Conservation (phyloP, 1,140 invertebrate species). For the Caenorhabditis remanei region DNA sequence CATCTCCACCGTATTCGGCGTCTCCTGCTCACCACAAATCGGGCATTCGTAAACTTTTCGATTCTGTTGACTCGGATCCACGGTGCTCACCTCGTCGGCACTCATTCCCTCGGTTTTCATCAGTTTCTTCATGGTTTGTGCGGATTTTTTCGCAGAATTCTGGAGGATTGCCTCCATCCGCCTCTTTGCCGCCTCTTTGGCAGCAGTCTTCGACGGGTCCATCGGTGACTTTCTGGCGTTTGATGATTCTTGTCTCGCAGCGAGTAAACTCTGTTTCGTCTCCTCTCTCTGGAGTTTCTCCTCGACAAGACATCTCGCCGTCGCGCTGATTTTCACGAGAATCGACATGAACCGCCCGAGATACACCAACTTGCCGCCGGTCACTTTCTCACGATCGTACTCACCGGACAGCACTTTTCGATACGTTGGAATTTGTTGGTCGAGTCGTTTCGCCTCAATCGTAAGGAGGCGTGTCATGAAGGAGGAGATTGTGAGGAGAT, state of each 20-base stretch:
- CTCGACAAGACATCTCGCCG: not conserved
- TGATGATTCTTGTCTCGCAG: not conserved
- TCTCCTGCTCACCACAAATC: slow-evolving; percentile 60
- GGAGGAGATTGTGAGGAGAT: not conserved
- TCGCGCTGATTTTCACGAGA: not conserved
- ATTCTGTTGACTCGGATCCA: slow-evolving; percentile 57
- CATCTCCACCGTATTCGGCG: slow-evolving; percentile 52
- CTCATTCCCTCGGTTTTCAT: slow-evolving; percentile 58
- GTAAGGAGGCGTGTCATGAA: slow-evolving; percentile 1
- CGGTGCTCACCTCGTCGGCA: slow-evolving; percentile 12
- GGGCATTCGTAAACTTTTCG: slow-evolving; percentile 60
- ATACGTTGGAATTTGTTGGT: not conserved
- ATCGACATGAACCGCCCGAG: slow-evolving; percentile 55
- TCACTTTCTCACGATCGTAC: slow-evolving; percentile 35
- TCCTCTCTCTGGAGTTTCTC: not conserved
- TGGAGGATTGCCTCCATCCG: slow-evolving; percentile 7
- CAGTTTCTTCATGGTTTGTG: slow-evolving; percentile 54
- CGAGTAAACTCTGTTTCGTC: not conserved
- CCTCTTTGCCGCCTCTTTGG: slow-evolving; percentile 12
- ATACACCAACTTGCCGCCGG: slow-evolving; percentile 38
- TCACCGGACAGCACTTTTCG: slow-evolving; percentile 12
- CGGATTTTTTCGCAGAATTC: slow-evolving; percentile 30
- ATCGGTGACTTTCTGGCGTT: not conserved
- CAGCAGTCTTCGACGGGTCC: slow-evolving; percentile 6
- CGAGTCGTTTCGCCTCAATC: not conserved